These are phyloP conservation scores for Glyptemys insculpta DNA, from an alignment of 2,797 vertebrate genomes.

Conservation along the genomic window DNA sequence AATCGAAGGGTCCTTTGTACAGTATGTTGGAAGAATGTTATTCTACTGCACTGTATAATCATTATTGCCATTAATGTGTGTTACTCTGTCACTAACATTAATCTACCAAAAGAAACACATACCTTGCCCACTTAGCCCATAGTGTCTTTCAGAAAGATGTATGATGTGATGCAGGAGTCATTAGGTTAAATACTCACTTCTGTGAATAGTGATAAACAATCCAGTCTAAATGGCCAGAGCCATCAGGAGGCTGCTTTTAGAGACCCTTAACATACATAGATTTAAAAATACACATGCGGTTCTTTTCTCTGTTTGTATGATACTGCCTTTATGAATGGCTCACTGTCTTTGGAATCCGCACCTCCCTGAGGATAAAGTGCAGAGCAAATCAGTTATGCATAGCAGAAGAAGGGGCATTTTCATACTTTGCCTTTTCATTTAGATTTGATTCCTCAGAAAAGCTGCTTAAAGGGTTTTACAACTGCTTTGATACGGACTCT, in stretches of 20 bases:
- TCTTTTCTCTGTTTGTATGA: neutral
- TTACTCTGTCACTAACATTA: slow-evolving; percentile 58
- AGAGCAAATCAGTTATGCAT: slow-evolving; percentile 76
- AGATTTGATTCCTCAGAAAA: slow-evolving; percentile 72
- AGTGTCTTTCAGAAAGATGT: slow-evolving; percentile 46
- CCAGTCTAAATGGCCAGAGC: neutral
- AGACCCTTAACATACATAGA: rapidly evolving
- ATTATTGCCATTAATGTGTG: slow-evolving; percentile 60
- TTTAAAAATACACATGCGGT: neutral
- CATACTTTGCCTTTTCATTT: slow-evolving; percentile 66
- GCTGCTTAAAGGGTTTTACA: slow-evolving; percentile 75
- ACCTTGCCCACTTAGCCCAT: slow-evolving; percentile 20
- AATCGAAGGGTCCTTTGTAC: slow-evolving; percentile 35
- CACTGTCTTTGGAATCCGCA: slow-evolving; percentile 41
- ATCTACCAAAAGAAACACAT: slow-evolving; percentile 65
- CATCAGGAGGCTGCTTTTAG: neutral
- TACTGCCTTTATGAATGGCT: slow-evolving; percentile 48
- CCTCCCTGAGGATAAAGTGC: slow-evolving; percentile 71
- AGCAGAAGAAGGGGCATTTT: slow-evolving; percentile 66
- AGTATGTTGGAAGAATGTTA: slow-evolving; percentile 43
- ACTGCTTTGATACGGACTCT: slow-evolving; percentile 73
- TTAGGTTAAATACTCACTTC: slow-evolving; percentile 52
- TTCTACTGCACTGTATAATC: slow-evolving; percentile 54
- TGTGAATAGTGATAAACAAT: slow-evolving; percentile 41
- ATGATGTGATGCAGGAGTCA: slow-evolving; percentile 56